Percentiles rank a stretch among this genome's conserved stretches.
phyloP scores from a whole-genome alignment of 2,888 invertebrate species.

The Cephus pygmeus region DNA sequence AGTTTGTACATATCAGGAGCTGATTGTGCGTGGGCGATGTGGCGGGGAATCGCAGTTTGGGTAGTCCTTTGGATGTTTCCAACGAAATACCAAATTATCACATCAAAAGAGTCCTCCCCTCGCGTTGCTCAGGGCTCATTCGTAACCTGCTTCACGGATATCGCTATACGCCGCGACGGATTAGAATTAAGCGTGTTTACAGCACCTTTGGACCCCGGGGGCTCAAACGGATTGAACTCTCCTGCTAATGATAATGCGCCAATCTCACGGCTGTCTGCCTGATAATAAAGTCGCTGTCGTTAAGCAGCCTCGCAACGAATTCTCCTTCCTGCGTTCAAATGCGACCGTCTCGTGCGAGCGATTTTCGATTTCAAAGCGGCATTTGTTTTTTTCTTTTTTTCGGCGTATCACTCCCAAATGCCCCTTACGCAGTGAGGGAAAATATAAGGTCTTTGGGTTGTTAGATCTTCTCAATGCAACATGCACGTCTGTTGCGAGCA shows the following conservation, averaged over 20 bases:
- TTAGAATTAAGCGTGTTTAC: constrained; percentile 6
- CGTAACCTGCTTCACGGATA: background rate
- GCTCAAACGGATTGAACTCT: constrained; percentile 32
- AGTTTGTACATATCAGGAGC: too few relatives aligned
- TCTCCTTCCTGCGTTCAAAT: background rate
- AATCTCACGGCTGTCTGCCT: constrained; percentile 18
- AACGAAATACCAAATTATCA: background rate
- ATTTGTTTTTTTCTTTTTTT: background rate
- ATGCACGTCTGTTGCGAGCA: too few relatives aligned
- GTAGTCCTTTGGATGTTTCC: background rate
- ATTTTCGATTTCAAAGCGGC: background rate
- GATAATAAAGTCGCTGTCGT: background rate
- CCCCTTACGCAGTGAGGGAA: background rate
- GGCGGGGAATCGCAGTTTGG: background rate
- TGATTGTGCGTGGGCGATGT: background rate
- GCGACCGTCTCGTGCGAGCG: background rate
- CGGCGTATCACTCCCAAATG: background rate
- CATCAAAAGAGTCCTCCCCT: constrained; percentile 1
- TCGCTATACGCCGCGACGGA: background rate
- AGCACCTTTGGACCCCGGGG: background rate
- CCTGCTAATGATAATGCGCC: constrained; percentile 34
- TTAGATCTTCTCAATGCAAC: too few relatives aligned
- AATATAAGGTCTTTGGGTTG: too few relatives aligned
- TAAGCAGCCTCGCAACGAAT: background rate
- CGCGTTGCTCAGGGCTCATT: background rate